phyloP scores from a whole-genome alignment of 2,888 invertebrate genomes.

The Drosophila kambysellisi region DNA sequence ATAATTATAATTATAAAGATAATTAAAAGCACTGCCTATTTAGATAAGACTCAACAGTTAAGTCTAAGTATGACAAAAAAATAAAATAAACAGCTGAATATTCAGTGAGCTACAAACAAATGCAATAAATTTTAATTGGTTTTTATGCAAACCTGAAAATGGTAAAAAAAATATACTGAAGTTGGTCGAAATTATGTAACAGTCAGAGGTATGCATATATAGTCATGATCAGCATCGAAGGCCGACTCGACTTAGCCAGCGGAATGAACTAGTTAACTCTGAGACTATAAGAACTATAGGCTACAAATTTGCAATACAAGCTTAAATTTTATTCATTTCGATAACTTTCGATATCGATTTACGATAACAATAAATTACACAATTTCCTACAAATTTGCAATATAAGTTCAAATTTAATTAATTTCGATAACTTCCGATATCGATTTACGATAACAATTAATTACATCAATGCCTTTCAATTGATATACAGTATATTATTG shows the following conservation, averaged over 20 bases:
- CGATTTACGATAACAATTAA: neutral
- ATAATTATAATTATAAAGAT: neutral
- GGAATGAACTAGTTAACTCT: too few species aligned
- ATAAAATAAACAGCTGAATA: neutral
- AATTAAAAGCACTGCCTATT: neutral
- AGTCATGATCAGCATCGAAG: neutral
- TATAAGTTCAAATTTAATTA: neutral
- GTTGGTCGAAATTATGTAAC: neutral
- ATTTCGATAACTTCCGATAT: neutral
- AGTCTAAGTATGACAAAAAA: neutral
- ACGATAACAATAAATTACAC: neutral
- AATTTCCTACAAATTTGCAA: too few species aligned
- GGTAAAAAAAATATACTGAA: neutral
- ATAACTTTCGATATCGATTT: neutral
- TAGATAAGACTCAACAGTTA: neutral
- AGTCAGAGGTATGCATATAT: neutral
- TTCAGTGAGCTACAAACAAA: neutral
- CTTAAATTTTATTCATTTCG: neutral
- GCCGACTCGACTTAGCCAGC: neutral
- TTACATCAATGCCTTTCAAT: neutral
- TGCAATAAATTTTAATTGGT: fast-evolving
- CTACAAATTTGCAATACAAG: fast-evolving
- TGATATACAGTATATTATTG: neutral
- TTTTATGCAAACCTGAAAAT: neutral
- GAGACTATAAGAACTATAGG: too few species aligned